Base-by-base conservation (phyloP, 2,113 vertebrate genomes). In the Tachuris rubrigastra region DNA sequence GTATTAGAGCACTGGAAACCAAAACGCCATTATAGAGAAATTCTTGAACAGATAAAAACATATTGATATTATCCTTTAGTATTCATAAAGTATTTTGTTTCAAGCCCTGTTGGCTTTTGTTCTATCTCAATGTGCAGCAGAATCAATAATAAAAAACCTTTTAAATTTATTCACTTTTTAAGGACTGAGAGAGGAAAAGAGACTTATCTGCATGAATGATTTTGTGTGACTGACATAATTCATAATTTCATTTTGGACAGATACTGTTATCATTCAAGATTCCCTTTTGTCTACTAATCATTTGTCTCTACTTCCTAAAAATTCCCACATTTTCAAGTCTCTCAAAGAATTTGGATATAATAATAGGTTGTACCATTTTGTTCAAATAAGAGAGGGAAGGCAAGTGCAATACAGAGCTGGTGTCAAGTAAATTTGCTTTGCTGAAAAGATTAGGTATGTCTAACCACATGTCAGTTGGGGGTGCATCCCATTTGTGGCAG, bases 1-100 rank as follows among this genome's bases (percentile, higher is more conserved):
- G 58, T 93, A 96, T 97, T 96, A 97, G 79, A 97, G 69, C 60
- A 87, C 88, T 80, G 88, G 75, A 60, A 71, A 96, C 82, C 62
- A 92, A 97, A 97, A 96, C 87, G 85, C 75, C 11, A n/a, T 97
- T 96, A 95, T 4, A 6, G 73, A 95, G 69, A 98, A 96, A 97
- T 96, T 97, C 83, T 97, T 94, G 77, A 97, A 85, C 78, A 96
- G 90, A 97, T 94, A 83, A 95, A 97, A 96, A 74, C 17, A 86
- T 95, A 97, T 95, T 96, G 90, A 95, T 98, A 97, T 84, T 62
- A 95, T 93, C 69, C 55, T 94, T 96, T 91, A 63, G 96, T 97
- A 98, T 95, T 96, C 82, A 94, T 97, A 95, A 98, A 97, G 67
- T 27, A 59, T 78, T 96, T 97, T 94, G 47, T 68, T 93, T 95